Conservation (phyloP, 2,888 invertebrate species). For the Dione juno region DNA sequence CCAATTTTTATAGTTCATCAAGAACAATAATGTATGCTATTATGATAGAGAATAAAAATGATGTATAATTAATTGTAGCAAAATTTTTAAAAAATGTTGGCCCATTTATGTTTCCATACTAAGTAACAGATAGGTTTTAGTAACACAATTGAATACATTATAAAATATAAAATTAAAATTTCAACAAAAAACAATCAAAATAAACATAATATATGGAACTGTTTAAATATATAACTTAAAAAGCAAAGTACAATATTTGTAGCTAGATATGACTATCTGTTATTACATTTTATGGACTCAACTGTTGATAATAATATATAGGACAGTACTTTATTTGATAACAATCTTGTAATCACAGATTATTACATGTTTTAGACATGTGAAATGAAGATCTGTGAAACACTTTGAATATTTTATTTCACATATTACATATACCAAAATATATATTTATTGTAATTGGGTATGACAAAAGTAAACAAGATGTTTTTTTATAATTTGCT, state of each 20-base stretch:
- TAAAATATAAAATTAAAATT: no score
- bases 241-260: background rate
- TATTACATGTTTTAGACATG: background rate
- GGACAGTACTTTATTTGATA: conserved; percentile 14
- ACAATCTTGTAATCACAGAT: background rate
- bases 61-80: no score
- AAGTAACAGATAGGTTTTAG: no score
- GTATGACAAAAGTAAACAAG: background rate
- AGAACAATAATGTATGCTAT: no score
- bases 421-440: background rate
- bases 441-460: background rate
- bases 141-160: no score
- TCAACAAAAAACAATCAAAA: background rate
- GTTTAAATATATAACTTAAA: background rate
- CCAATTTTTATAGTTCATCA: no score
- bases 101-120: no score
- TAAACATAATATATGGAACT: background rate
- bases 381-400: background rate
- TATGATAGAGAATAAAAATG: no score
- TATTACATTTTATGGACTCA: conserved; percentile 8
- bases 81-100: no score
- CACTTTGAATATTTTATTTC: background rate
- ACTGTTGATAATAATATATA: conserved; percentile 3
- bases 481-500: background rate
- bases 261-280: background rate